Evolutionary conservation across 1,140 invertebrate genomes (phyloP), one percentile per base, ranked within the genome.

Genomic region (Diachasmimorpha longicaudata): DNA sequence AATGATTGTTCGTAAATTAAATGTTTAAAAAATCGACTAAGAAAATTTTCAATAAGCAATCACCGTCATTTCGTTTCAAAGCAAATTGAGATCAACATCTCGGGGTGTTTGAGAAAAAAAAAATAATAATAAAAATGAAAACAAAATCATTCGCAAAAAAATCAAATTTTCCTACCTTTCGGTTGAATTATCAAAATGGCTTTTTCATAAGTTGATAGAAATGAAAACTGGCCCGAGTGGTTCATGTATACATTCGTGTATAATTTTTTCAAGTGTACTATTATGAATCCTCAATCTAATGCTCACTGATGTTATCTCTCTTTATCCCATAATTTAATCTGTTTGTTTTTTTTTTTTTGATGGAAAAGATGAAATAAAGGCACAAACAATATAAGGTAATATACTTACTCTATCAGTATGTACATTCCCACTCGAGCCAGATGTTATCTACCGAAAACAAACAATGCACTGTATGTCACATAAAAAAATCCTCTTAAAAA

Each of bases 341-440:
- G 21, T n/a, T 25, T 46, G 46, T 69, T 55, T 77, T 10, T 36
- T 77, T 70, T 10, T 79, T 71, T 77, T 78, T 69, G 72, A 79
- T 80, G 79, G 80, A 75, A 76, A 73, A 78, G 79, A 83, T 83
- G 83, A 81, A 81, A 84, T 80, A 80, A 83, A 83, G 79, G 76
- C 81, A 82, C 81, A 84, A 83, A 84, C 82, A 84, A 77, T 84
- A 83, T 81, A 83, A 83, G 79, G 81, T 84, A 81, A 83, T 82
- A 84, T 85, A 85, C 84, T 85, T 85, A 85, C 84, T 85, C 83
- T 85, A 85, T 84, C 82, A 83, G 83, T 84, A 84, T 85, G 83
- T 83, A 84, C 78, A 85, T 85, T 85, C 84, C 84, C 84, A 85
- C 83, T 85, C 83, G 84, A 85, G 83, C 84, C 84, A 85, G 84